These are phyloP conservation scores for Cyclophora albipunctata DNA, from an alignment of 2,888 invertebrate species.

Conservation along the genomic window DNA sequence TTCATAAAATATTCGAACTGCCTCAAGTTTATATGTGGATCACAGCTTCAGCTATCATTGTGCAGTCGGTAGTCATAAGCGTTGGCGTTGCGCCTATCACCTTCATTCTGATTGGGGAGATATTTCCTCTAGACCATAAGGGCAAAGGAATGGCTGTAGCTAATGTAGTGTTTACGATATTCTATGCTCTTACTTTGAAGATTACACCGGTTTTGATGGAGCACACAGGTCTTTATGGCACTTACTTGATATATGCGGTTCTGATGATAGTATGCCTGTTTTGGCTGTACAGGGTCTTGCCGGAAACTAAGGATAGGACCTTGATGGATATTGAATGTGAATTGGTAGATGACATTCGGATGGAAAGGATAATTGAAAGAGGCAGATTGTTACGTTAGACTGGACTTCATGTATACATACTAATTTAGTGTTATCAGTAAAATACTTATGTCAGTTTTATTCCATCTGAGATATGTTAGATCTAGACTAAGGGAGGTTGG, in stretches of 20 bases:
- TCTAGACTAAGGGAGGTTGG: too few relatives aligned
- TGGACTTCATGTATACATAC: too few relatives aligned
- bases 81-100: constrained; percentile 29
- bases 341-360: constrained; percentile 16
- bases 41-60: constrained; percentile 25
- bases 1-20: constrained; percentile 18
- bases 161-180: constrained; percentile 28
- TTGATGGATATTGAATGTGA: constrained; percentile 37
- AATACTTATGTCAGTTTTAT: too few relatives aligned
- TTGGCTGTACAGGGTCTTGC: constrained; percentile 28
- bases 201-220: constrained; percentile 33
- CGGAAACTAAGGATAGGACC: constrained; percentile 39
- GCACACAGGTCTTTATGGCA: constrained; percentile 25
- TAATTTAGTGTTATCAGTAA: too few relatives aligned
- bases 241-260: constrained; percentile 28
- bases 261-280: constrained; percentile 22
- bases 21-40: constrained; percentile 20
- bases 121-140: constrained; percentile 38
- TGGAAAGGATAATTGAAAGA: background rate
- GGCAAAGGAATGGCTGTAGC: constrained; percentile 26
- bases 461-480: too few relatives aligned
- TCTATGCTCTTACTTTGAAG: constrained; percentile 30
- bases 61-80: constrained; percentile 26
- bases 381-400: background rate
- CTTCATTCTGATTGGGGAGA: constrained; percentile 31